Base-by-base conservation (phyloP, 2,797 vertebrate species). In the Pangasius sanitwongsei region DNA sequence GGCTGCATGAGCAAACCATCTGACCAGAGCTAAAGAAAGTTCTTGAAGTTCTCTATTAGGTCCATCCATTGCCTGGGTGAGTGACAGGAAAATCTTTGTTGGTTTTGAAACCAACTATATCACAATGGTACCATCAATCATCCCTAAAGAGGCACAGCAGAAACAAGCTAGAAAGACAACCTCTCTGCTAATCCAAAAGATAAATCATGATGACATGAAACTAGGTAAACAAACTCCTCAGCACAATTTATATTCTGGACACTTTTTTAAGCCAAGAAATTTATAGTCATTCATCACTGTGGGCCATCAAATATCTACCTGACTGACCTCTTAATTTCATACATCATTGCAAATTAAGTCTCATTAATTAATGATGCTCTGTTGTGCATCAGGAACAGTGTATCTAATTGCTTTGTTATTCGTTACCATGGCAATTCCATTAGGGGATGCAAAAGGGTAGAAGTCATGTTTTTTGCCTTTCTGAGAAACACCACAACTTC, bases 381-480 rank as follows among this genome's bases (percentile, higher is more conserved):
- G 50, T 69, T 28, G 28, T 3, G 6, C 41, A 20, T 61, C 53
- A 83, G 61, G 28, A 41, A 74, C 63, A 55, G 55, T 41, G 53
- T 41, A 12, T 37, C 25, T 59, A 72, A 74, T 88, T 83, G 67
- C n/a, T 83, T 34, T 82, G 87, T 83, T 28, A 65, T n/a, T 41
- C 0, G 4, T 85, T 84, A 1, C 67, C 37, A 74, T 23, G 23
- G 20, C 13, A 28, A 53, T 25, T 80, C 16, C 1, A 6, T 55
- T 67, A 37, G 55, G 12, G 2, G 6, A 28, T 18, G 13, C 3
- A 2, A 31, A 80, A 55, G 6, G 6, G 1, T 31, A 78, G 44
- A 81, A 41, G 15, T 31, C 13, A 55, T 61, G 31, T 81, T 81
- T 31, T n/a, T 61, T 25, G 9, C 20, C 16, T 61, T 61, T 28